Evolutionary conservation across 2,797 vertebrate species (phyloP), one percentile per base, ranked within the genome.

Genomic region (Bucorvus abyssinicus): DNA sequence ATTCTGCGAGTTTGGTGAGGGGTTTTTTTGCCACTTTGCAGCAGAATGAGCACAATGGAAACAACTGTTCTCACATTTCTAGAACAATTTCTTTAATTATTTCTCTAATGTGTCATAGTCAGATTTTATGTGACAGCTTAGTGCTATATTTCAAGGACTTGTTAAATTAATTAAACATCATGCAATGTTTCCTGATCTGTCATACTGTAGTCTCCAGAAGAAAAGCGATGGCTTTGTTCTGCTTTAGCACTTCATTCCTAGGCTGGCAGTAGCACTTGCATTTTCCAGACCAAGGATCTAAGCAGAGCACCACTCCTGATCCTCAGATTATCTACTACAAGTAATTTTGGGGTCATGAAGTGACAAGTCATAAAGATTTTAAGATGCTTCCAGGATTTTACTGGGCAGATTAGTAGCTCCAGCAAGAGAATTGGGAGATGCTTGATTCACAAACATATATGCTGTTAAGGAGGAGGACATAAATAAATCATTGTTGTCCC

Each of bases 201-300:
- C 83, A 13, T 69, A 26, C 75, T 87, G 71, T 82, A 87, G 87
- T 84, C 49, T 96, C 68, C 52, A 74, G 68, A 65, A 89, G 64
- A 80, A 84, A 87, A 91, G 73, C 57, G 47, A 6, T 68, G 84
- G 49, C 84, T 94, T 91, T 94, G n/a, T 92, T 90, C 45, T 94
- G 38, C 60, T 84, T 77, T 53, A 90, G 60, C 40, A 38, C 63
- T 89, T 94, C 49, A 6, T 84, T 90, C 49, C 42, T 47, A 50
- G 83, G 44, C 59, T 93, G 79, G 49, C 83, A 81, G 63, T 63
- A 88, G 40, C n/a, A 29, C 53, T 88, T 86, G 45, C 27, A 17
- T 75, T 76, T 88, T 78, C 57, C 69, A 75, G 17, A 88, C 80
- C 8, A 40, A 84, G n/a, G 40, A 60, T 84, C 56, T 84, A 67